Evolutionary conservation across 2,888 invertebrate genomes (phyloP), one percentile per base, ranked within the genome.

Genomic region (Chaitophorus viminalis): DNA sequence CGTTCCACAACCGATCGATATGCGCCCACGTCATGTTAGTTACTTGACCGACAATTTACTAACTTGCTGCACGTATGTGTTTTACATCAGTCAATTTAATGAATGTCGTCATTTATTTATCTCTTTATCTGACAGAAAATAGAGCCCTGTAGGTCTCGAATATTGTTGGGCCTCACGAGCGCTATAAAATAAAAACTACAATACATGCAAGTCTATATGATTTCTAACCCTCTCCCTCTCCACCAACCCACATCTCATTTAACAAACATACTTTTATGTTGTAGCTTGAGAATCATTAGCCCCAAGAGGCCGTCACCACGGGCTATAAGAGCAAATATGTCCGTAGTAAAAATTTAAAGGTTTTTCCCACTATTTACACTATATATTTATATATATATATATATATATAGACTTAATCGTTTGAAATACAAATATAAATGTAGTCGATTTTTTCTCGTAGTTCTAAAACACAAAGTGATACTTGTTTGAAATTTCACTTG

Each of bases 111-210:
- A 29, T 78, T 78, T 60, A 33, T 60, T 54, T 68, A 8, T 54
- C 54, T 54, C 54, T 21, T 21, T 68, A 9, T 11, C 68, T 11
- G 9, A 68, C 68, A 60, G 4, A 78, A 54, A 54, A 65, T 36
- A 29, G 25, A 18, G 39, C 36, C 11, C 9, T 36, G 33, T 46
- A 4, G 29, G 25, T 11, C 31, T 11, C 46, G 39, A 68, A 81
- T 1, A 31, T 79, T 46, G 31, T n/a, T n/a, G n/a, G 33, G 25
- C 52, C 1, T 0, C 31, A 17, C 60, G 21, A 82, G 25, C 31
- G 52, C 31, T 31, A 25, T 52, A 33, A 72, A 82, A 72, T 82
- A 72, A 82, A 82, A 72, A 52, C 46, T 29, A 54, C 52, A n/a
- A 3, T 33, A n/a, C 18, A 29, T 25, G n/a, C 5, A 25, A 70